Conservation (phyloP, 2,888 invertebrate species). For the Agrochola litura region DNA sequence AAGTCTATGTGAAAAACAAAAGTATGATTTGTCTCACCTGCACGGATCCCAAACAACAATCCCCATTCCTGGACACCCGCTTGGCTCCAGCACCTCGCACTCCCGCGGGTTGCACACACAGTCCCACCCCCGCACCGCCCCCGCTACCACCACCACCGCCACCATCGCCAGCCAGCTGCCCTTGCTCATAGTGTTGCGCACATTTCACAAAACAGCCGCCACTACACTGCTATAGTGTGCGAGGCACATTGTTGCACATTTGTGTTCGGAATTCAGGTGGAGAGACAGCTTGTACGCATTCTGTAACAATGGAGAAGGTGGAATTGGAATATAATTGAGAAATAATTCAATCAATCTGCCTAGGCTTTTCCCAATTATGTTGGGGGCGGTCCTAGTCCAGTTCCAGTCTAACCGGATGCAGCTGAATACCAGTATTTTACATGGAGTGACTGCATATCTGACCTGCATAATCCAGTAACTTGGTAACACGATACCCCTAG, state of each 20-base stretch:
- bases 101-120: slow-evolving; percentile 96
- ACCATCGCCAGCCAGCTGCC: slow-evolving; percentile 91
- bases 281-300: slow-evolving; percentile 62
- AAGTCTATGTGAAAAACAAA: neutral
- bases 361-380: neutral
- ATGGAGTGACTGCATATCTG: neutral
- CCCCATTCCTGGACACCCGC: slow-evolving; percentile 95
- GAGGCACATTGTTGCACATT: slow-evolving; percentile 71
- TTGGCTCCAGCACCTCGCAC: slow-evolving; percentile 95
- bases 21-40: slow-evolving; percentile 89
- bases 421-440: neutral
- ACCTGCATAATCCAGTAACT: too few relatives aligned
- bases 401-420: neutral
- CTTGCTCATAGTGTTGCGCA: slow-evolving; percentile 86
- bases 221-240: slow-evolving; percentile 77
- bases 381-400: neutral
- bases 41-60: slow-evolving; percentile 97
- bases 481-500: too few relatives aligned
- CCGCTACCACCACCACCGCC: slow-evolving; percentile 90
- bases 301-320: slow-evolving; percentile 76
- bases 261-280: slow-evolving; percentile 30
- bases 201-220: slow-evolving; percentile 79
- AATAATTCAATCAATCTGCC: neutral
- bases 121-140: slow-evolving; percentile 92
- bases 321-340: neutral